phyloP scores from a whole-genome alignment of 2,797 vertebrate genomes.

The Manis pentadactyla region DNA sequence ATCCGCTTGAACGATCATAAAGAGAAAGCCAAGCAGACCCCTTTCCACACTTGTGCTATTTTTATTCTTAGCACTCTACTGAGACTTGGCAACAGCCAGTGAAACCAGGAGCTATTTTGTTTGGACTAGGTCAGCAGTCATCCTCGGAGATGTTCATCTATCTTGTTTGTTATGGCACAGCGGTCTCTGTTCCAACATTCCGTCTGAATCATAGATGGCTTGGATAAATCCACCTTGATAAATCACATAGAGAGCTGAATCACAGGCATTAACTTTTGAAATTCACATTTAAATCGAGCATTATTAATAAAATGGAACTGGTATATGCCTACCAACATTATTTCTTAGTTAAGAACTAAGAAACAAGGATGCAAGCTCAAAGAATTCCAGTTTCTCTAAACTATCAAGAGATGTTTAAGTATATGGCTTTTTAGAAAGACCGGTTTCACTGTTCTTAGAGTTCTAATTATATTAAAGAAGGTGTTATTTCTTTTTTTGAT shows the following conservation, averaged over 20 bases:
- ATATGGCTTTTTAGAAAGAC: not conserved
- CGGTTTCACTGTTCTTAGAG: not conserved
- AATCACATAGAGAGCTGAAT: constrained; percentile 34
- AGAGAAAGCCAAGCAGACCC: constrained; percentile 39
- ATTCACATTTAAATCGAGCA: constrained; percentile 54
- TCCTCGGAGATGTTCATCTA: constrained; percentile 25
- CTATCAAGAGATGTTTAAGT: not conserved
- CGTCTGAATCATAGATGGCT: not conserved
- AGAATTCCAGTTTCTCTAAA: not conserved
- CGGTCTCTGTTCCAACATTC: not conserved
- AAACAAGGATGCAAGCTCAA: not conserved
- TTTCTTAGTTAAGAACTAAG: constrained; percentile 34
- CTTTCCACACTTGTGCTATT: not conserved
- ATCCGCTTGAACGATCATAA: not conserved
- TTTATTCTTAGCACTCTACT: constrained; percentile 52
- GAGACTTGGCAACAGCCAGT: constrained; percentile 54
- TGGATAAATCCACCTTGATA: not conserved
- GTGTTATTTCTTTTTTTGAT: not conserved
- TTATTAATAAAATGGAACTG: not conserved
- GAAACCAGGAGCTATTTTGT: constrained; percentile 55
- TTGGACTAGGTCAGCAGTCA: constrained; percentile 57
- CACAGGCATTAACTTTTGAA: constrained; percentile 44
- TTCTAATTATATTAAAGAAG: not conserved
- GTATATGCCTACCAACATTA: not conserved
- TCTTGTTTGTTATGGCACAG: not conserved